Percentiles rank a stretch among this genome's conserved stretches.
Evolutionary conservation across 2,797 vertebrate species (phyloP).

Genomic region (Tapirus indicus): DNA sequence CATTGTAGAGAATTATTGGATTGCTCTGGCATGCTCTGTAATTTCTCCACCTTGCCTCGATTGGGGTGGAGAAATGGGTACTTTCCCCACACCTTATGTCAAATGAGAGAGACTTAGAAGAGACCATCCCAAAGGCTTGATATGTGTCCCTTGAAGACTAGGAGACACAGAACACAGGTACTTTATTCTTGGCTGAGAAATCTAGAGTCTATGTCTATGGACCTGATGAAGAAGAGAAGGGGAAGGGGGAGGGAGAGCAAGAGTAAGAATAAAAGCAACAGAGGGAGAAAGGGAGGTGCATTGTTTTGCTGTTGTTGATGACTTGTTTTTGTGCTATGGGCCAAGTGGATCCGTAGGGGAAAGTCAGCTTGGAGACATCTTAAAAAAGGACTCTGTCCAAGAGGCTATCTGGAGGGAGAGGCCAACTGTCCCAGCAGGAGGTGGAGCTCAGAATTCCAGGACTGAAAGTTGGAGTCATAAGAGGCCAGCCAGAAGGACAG

Average conservation of each 20-base stretch:
- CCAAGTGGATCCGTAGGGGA: background rate
- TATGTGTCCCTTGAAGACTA: background rate
- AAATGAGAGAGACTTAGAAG: background rate
- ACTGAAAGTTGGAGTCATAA: background rate
- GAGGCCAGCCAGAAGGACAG: background rate
- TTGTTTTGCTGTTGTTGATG: background rate
- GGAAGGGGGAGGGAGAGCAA: background rate
- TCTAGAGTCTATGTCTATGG: background rate
- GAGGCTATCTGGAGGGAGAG: background rate
- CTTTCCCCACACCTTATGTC: background rate
- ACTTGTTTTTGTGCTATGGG: background rate
- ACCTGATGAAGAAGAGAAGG: background rate
- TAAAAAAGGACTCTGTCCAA: background rate
- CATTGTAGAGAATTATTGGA: background rate
- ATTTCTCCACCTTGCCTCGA: background rate
- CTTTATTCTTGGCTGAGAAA: constrained; percentile 1
- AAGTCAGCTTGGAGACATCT: background rate
- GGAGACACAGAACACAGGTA: background rate
- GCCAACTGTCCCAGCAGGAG: background rate
- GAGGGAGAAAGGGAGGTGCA: background rate
- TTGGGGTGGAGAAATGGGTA: background rate
- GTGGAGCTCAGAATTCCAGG: background rate
- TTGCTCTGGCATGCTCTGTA: background rate
- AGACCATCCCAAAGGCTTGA: background rate
- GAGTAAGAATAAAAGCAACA: background rate